These are phyloP conservation scores for Anseranas semipalmata DNA, from an alignment of 2,113 vertebrate species.

Conservation along the genomic window DNA sequence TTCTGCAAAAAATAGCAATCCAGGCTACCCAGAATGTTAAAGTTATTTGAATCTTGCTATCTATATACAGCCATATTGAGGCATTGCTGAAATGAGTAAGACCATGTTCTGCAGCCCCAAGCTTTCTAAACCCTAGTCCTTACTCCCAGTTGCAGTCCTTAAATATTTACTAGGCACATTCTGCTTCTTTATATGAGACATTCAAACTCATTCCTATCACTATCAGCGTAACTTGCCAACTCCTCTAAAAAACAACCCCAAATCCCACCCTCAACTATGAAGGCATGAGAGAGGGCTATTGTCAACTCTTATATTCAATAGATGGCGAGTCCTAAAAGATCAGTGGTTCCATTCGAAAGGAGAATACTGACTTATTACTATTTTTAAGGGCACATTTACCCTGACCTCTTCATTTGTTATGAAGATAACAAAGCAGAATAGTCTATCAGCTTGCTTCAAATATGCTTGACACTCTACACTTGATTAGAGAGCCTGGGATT, in stretches of 20 bases:
- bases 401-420: background rate
- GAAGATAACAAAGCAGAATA: too few species aligned
- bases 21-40: background rate
- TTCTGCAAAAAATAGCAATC: background rate
- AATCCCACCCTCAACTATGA: background rate
- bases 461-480: background rate
- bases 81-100: background rate
- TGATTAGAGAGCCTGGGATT: background rate
- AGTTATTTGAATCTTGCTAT: background rate
- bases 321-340: background rate
- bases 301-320: background rate
- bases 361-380: background rate
- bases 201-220: background rate
- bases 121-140: background rate
- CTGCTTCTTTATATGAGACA: background rate
- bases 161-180: background rate
- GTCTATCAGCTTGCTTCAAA: background rate
- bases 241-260: background rate
- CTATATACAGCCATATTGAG: background rate
- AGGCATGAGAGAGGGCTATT: background rate
- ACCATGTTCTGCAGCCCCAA: background rate
- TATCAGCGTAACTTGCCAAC: background rate
- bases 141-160: background rate
- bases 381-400: background rate
- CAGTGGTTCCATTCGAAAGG: background rate